These are phyloP conservation scores for Eremobia ochroleuca DNA, from an alignment of 2,888 invertebrate genomes.

Conservation along the genomic window DNA sequence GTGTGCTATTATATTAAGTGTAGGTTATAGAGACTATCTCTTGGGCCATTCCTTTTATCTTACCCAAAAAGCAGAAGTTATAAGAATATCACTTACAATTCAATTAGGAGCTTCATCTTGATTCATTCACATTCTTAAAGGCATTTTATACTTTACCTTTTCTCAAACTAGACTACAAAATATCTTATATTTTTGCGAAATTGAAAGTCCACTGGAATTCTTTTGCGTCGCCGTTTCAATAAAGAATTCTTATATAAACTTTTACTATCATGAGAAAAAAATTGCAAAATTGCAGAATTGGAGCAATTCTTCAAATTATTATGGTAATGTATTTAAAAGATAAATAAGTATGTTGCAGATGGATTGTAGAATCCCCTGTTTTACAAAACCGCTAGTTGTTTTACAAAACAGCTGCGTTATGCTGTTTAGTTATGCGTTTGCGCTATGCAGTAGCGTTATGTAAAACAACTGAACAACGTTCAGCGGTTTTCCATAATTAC, in stretches of 20 bases:
- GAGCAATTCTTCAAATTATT: not conserved
- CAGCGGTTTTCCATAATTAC: no score
- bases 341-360: no score
- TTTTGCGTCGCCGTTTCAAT: not conserved
- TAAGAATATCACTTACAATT: not conserved
- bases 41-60: not conserved
- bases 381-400: no score
- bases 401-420: no score
- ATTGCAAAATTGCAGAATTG: slow-evolving; percentile 27
- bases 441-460: no score
- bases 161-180: not conserved
- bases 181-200: slow-evolving; percentile 24
- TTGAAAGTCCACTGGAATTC: slow-evolving; percentile 14
- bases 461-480: no score
- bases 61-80: not conserved
- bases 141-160: slow-evolving; percentile 10
- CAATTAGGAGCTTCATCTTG: not conserved
- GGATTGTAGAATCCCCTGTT: no score
- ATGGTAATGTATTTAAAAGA: not conserved
- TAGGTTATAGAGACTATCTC: not conserved
- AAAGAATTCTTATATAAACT: slow-evolving; percentile 8
- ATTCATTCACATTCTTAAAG: not conserved
- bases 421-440: no score
- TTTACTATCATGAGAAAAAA: not conserved
- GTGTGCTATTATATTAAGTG: no score